Base-by-base conservation (phyloP, 2,113 vertebrate species). In the Paedocypris sp. region DNA sequence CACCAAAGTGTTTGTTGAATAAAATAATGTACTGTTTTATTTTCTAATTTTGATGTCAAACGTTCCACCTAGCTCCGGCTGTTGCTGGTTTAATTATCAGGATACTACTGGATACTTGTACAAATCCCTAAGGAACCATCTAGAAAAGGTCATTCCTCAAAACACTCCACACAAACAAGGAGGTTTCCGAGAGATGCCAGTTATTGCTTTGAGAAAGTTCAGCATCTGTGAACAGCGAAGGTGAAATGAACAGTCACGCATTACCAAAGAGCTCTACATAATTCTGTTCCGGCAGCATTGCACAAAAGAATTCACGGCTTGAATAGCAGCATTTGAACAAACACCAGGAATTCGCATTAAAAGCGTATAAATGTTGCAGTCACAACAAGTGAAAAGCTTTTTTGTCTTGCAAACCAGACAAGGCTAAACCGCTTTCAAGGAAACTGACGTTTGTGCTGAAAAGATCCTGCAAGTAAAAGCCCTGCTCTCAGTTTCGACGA, bases 51-150 rank as follows among this genome's bases (percentile, higher is more conserved):
- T n/a, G n/a, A n/a, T n/a, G n/a, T n/a, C n/a, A n/a, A n/a, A n/a
- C n/a, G n/a, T n/a, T n/a, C n/a, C n/a, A n/a, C n/a, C n/a, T n/a
- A n/a, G n/a, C n/a, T n/a, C 38, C 25, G 15, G 39, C 18, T 12
- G 38, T n/a, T 43, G 54, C 19, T 43, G 28, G 28, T 58, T 58
- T 39, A 58, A 43, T 58, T 58, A 42, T 58, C n/a, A 58, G 15
- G 23, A 42, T n/a, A n/a, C n/a, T n/a, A 58, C 25, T 32, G 54
- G 26, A 58, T 43, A 13, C 26, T 32, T 29, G 11, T 11, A 28
- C 26, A 58, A 43, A 15, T 39, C 54, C 53, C 38, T 16, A 15
- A 58, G 38, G 43, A 25, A 3, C 15, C 6, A 26, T 56, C 35
- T 16, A 43, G 54, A 58, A 58, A 58, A 43, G 54, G 38, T 43